Evolutionary conservation across 2,113 vertebrate genomes (phyloP).

Genomic region (Odocoileus hemionus): DNA sequence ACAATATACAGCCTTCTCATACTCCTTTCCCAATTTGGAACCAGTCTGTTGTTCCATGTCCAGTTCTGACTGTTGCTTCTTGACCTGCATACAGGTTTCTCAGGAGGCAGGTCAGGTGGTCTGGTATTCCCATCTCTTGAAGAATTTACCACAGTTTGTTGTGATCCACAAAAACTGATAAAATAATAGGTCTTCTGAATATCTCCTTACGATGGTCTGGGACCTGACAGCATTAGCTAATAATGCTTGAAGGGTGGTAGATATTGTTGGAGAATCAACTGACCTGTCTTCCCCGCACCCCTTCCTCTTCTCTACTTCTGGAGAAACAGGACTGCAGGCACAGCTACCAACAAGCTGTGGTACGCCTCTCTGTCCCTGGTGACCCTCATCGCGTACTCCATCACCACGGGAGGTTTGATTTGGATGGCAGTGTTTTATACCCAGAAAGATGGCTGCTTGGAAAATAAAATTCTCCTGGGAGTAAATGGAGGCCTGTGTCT

Average conservation of each 20-base stretch:
- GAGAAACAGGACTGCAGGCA: conserved; percentile 89
- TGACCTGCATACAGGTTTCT: neutral
- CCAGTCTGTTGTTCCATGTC: neutral
- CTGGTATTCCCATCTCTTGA: neutral
- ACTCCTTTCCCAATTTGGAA: neutral
- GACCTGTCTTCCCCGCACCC: neutral
- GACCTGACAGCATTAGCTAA: neutral
- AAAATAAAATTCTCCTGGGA: conserved; percentile 94
- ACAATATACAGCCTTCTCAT: neutral
- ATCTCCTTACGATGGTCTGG: rapidly evolving
- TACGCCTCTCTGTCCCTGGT: conserved; percentile 90
- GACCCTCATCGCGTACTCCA: conserved; percentile 89
- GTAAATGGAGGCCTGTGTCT: conserved; percentile 91
- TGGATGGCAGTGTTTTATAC: conserved; percentile 93
- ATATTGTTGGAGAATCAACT: neutral
- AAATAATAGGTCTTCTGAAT: neutral
- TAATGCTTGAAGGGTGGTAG: neutral
- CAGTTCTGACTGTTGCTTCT: neutral
- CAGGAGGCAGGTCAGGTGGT: neutral
- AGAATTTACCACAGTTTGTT: neutral
- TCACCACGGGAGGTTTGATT: conserved; percentile 87
- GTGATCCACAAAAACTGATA: neutral
- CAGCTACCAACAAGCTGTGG: conserved; percentile 90
- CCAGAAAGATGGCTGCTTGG: conserved; percentile 83
- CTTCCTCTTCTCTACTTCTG: neutral